Evolutionary conservation across 2,888 invertebrate species (phyloP).

Genomic region (Drosophila meridionalis): DNA sequence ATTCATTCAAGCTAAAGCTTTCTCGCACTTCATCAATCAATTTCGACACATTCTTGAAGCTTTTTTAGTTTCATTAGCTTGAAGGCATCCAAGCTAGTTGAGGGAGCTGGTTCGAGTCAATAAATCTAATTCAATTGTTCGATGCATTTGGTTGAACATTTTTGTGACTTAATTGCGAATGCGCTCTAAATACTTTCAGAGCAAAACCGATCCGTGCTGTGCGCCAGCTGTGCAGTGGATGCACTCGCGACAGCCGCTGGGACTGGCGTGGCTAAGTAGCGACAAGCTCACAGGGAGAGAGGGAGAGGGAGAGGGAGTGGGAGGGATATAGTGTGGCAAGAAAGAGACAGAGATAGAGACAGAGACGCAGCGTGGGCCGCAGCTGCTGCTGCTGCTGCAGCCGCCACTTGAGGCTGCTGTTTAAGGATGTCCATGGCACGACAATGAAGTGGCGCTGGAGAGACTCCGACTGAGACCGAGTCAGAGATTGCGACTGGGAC

Average conservation of each 20-base stretch:
- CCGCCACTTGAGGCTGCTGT: conserved; percentile 59
- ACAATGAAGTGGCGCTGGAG: conserved; percentile 49
- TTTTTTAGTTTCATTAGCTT: not conserved
- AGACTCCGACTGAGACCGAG: not conserved
- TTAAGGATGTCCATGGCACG: conserved; percentile 55
- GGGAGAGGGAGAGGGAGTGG: no score
- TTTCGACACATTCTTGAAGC: not conserved
- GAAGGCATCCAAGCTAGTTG: not conserved
- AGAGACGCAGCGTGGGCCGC: not conserved
- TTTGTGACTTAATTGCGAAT: conserved; percentile 8
- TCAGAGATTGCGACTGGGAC: conserved; percentile 6
- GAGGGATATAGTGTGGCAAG: not conserved
- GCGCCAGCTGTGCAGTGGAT: conserved; percentile 21
- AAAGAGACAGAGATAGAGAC: not conserved
- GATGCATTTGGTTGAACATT: not conserved
- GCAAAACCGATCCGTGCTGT: conserved; percentile 12
- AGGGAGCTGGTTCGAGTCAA: not conserved
- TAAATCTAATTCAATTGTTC: conserved; percentile 12
- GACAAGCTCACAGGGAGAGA: conserved; percentile 35
- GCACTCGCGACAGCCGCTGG: conserved; percentile 24
- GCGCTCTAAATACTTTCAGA: conserved; percentile 10
- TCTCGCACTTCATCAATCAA: not conserved
- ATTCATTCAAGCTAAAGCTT: not conserved
- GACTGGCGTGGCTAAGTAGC: conserved; percentile 58
- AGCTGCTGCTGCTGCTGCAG: conserved; percentile 12